Evolutionary conservation across 2,113 vertebrate genomes (phyloP), one percentile per base, ranked within the genome.

Genomic region (Camelus bactrianus): DNA sequence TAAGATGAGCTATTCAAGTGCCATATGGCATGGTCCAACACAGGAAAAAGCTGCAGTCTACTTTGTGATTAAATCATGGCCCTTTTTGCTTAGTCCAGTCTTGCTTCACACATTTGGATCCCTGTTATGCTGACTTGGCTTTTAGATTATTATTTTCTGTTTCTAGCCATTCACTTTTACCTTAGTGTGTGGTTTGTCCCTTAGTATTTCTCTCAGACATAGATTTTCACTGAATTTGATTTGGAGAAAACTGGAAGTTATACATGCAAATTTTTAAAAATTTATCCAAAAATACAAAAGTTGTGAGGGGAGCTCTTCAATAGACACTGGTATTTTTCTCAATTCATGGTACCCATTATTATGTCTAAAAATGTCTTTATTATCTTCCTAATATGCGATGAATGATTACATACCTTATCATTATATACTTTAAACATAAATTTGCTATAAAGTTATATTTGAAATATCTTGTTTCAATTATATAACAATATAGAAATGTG

Each of bases 381-480:
- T 73, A 12, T 72, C 28, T 79, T 77, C 32, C 32, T 70, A n/a
- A 46, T 83, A 54, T 22, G 30, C 48, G 42, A 2, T 89, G 46
- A 93, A 9, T 48, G 38, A 72, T 64, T 91, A 62, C 1, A 52
- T 32, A 13, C 4, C 15, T 50, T 58, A 85, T 52, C n/a, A 54
- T 60, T 94, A 50, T 85, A 91, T n/a, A 69, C 67, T 38, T 77
- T 69, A 79, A n/a, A 80, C 17, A 73, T 87, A 87, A 20, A 91
- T 42, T 92, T 92, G 9, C n/a, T 48, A 48, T 42, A 65, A 52
- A 62, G 42, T 77, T 48, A 26, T 50, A 17, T 82, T 75, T 85
- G 13, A 79, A 65, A 46, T 65, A 28, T 73, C n/a, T 80, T 69
- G 32, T n/a, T 67, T 46, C 26, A 94, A 28, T 9, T 48, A 56